Base-by-base conservation (phyloP, 2,888 invertebrate species). In the Chouioia cunea region DNA sequence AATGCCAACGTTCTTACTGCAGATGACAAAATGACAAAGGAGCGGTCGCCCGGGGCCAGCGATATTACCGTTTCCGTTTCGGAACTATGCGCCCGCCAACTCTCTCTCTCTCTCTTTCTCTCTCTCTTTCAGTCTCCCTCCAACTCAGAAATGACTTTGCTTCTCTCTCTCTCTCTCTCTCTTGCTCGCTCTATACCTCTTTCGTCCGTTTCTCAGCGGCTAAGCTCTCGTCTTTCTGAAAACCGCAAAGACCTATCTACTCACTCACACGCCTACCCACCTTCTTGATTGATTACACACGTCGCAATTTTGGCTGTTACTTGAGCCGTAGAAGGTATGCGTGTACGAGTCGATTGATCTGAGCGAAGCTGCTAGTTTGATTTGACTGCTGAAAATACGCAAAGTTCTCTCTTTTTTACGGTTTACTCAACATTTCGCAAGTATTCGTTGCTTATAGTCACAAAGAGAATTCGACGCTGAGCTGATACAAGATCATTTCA, bases 21-120 rank as follows among this genome's bases (percentile, higher is more conserved):
- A 76, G 78, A 81, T 82, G 84, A 84, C 83, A 83, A 83, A 83
- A 83, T 84, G 83, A 84, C 83, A 84, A 84, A 81, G 79, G 83
- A 80, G 80, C 79, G 82, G 79, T 81, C 79, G 81, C 83, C 80
- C 77, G 78, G 73, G 81, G 83, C 79, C 78, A 77, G 81, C 82
- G 82, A 83, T 84, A 84, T 84, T 84, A 83, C 84, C 82, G 80
- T 83, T 83, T 82, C 81, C 82, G 81, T 82, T 82, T 79, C 76
- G 80, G 79, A 84, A 83, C 82, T 83, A 84, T 83, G 83, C 47
- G n/a, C 54, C 15, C 43, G 18, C 12, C 43, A 27, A 47, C 64
- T 65, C 65, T 52, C 52, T 48, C 48, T n/a, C 48, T 48, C 48
- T n/a, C 48, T 48, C 48, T n/a, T 15, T 47, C 48, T n/a, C 48